Base-by-base conservation (phyloP, 2,797 vertebrate genomes). In the Kryptolebias ocellatus region DNA sequence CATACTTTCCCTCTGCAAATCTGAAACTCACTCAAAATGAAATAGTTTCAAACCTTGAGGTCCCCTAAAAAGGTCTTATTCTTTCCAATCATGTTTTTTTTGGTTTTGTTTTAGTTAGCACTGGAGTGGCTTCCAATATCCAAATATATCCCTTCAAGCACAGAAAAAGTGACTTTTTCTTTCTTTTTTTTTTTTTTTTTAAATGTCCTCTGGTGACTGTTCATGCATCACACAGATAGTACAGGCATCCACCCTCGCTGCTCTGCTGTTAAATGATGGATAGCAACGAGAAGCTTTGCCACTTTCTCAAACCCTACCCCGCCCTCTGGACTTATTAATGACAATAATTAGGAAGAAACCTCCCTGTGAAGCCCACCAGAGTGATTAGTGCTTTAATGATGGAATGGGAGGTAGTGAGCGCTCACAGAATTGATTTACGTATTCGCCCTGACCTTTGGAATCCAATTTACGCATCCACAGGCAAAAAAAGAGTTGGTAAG, bases 331-430 rank as follows among this genome's bases (percentile, higher is more conserved):
- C 90, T 92, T 93, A 93, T 94, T 92, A 93, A 93, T 93, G 92
- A 89, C 90, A 93, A 92, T 93, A 92, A 93, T 93, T 94, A 92
- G 92, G 85, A 84, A 89, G 90, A 92, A 92, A 87, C 91, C 88
- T 93, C 91, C 90, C 87, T 51, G 81, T 70, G 76, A 90, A 91
- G 86, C 86, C 78, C 81, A 82, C 83, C 88, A 90, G 85, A 92
- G 92, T 93, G 92, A 93, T 94, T 94, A 94, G 92, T 69, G 87
- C 90, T 92, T 90, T 92, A 91, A 92, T 93, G 93, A 93, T 92
- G 90, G 91, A 93, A 90, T 76, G 80, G 89, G 81, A 83, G 85
- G 87, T 83, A 85, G 89, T 76, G 84, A 90, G 83, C 74, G 66
- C 89, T 81, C 85, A 73, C 87, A 79, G 85, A 91, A 94, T 93